Percentiles rank a stretch among this genome's conserved stretches.
These are phyloP conservation scores for Dynastes hyllus DNA, from an alignment of 2,888 invertebrate genomes.

Conservation along the genomic window DNA sequence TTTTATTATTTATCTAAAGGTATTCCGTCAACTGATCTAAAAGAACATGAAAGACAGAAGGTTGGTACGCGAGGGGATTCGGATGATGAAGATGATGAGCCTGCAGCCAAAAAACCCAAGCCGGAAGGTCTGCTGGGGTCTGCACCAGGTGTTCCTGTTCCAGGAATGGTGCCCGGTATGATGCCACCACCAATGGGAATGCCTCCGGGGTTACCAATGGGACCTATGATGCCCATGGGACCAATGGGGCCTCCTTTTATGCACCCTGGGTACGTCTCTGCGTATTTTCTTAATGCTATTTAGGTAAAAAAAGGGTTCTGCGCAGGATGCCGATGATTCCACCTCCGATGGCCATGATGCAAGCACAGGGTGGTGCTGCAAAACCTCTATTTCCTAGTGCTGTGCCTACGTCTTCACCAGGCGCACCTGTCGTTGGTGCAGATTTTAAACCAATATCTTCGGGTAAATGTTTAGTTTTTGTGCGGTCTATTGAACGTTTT, in stretches of 20 bases:
- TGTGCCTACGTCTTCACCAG: slow-evolving; percentile 77
- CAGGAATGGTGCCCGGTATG: slow-evolving; percentile 80
- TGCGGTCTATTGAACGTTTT: slow-evolving; percentile 17
- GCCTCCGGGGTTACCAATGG: slow-evolving; percentile 77
- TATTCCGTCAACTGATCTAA: slow-evolving; percentile 95
- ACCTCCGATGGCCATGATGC: slow-evolving; percentile 73
- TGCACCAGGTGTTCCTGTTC: slow-evolving; percentile 77
- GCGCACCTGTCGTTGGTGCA: slow-evolving; percentile 74
- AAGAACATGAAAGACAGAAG: slow-evolving; percentile 94
- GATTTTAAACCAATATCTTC: slow-evolving; percentile 76
- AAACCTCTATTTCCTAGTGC: slow-evolving; percentile 90
- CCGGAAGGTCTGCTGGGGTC: slow-evolving; percentile 80
- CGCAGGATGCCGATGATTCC: slow-evolving; percentile 75
- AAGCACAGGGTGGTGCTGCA: slow-evolving; percentile 73
- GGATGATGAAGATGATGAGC: slow-evolving; percentile 86
- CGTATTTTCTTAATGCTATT: neutral
- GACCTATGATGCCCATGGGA: slow-evolving; percentile 81
- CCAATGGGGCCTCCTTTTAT: slow-evolving; percentile 68
- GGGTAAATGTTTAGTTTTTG: slow-evolving; percentile 68
- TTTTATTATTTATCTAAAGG: slow-evolving; percentile 58
- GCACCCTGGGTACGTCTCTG: slow-evolving; percentile 59
- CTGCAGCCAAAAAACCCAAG: slow-evolving; percentile 84
- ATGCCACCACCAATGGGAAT: slow-evolving; percentile 74
- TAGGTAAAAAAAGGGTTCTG: slow-evolving; percentile 42
- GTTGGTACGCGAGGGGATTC: slow-evolving; percentile 70